Evolutionary conservation across 2,797 vertebrate species (phyloP).

Genomic region (Cyclura pinguis): DNA sequence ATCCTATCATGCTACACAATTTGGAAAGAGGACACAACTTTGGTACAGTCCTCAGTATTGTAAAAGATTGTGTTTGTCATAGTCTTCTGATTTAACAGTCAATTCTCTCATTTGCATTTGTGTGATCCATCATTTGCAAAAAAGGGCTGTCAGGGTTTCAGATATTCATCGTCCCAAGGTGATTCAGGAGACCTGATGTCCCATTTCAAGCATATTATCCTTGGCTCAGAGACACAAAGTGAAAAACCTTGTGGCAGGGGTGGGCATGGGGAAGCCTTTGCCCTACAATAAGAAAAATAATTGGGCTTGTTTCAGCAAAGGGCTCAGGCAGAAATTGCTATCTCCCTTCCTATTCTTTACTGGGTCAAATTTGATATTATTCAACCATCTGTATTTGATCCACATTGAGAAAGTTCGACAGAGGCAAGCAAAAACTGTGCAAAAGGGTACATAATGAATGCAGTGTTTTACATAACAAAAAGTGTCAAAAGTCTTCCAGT

Average conservation of each 20-base stretch:
- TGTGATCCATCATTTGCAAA: slow-evolving; percentile 37
- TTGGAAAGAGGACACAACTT: slow-evolving; percentile 9
- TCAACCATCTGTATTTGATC: slow-evolving; percentile 18
- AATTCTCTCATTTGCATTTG: slow-evolving; percentile 54
- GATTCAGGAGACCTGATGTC: not conserved
- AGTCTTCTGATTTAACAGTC: slow-evolving; percentile 61
- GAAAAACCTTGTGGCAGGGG: not conserved
- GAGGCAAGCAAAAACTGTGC: slow-evolving; percentile 8
- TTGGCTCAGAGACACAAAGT: slow-evolving; percentile 21
- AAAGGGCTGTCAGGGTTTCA: slow-evolving; percentile 41
- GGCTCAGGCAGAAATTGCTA: not conserved
- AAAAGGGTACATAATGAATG: slow-evolving; percentile 48
- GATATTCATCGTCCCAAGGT: slow-evolving; percentile 48
- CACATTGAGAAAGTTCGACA: slow-evolving; percentile 30
- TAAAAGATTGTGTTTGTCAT: slow-evolving; percentile 52
- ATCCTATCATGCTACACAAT: not conserved
- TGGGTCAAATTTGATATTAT: slow-evolving; percentile 43
- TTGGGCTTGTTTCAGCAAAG: slow-evolving; percentile 47
- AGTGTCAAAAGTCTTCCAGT: slow-evolving; percentile 20
- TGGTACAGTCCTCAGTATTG: not conserved
- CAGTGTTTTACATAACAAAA: slow-evolving; percentile 52
- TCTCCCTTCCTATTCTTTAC: slow-evolving; percentile 22
- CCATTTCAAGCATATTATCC: slow-evolving; percentile 34
- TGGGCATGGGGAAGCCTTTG: slow-evolving; percentile 25
- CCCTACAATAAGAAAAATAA: slow-evolving; percentile 45